phyloP scores from a whole-genome alignment of 1,140 invertebrate species.

The Aporrectodea caliginosa region DNA sequence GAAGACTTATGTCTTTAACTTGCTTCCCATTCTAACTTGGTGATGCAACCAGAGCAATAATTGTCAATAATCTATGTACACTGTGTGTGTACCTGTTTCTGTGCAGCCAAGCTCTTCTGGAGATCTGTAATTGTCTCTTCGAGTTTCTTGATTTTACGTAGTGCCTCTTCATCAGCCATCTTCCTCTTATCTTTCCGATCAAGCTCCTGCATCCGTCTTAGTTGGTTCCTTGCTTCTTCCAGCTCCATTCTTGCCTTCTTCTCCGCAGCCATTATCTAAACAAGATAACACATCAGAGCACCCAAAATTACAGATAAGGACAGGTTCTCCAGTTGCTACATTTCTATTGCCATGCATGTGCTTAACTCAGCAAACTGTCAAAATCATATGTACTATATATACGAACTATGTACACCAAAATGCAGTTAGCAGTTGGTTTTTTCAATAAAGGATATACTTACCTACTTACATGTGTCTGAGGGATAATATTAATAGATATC shows the following conservation, averaged over 20 bases:
- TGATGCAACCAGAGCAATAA: constrained; percentile 1
- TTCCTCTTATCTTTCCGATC: constrained; percentile 85
- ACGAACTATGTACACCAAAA: no score
- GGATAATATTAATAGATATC: no score
- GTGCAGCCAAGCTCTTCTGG: constrained; percentile 61
- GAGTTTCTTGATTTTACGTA: constrained; percentile 88
- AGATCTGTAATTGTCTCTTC: constrained; percentile 73
- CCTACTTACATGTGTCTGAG: no score
- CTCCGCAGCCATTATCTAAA: constrained; percentile 81
- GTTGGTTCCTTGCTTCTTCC: constrained; percentile 71
- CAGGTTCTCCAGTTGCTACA: no score
- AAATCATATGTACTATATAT: no score
- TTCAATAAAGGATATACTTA: no score
- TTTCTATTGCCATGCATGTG: no score
- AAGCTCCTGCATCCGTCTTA: constrained; percentile 68
- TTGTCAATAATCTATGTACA: background rate
- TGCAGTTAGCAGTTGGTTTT: no score
- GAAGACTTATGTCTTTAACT: no score
- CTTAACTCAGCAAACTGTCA: no score
- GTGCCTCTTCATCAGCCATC: constrained; percentile 87
- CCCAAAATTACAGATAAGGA: no score
- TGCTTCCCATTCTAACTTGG: no score
- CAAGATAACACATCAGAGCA: background rate
- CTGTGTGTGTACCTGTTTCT: constrained; percentile 74
- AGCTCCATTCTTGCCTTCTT: constrained; percentile 78